A percentile compares a stretch with the other conserved stretches of the same genome.
phyloP scores from a whole-genome alignment of 2,888 invertebrate species.

The Taphrorychus bicolor region DNA sequence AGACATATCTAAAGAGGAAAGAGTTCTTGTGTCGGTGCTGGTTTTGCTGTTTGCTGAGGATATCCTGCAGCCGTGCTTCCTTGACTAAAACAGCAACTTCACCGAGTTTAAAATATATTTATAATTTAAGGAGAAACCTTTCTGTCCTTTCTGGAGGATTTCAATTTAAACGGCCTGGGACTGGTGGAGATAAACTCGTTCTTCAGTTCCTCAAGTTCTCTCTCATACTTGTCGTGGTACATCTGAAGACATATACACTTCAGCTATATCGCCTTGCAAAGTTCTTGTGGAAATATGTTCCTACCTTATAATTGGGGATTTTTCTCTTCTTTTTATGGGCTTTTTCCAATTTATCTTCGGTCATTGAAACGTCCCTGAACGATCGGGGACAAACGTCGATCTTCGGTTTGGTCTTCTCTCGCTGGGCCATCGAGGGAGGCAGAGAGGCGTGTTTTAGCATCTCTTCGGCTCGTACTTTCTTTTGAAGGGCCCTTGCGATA shows the following conservation, averaged over 20 bases:
- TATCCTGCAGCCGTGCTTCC: slow-evolving; percentile 42
- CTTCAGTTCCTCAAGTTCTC: slow-evolving; percentile 55
- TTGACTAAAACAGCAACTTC: no score
- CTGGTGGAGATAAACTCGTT: slow-evolving; percentile 59
- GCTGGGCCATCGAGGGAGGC: slow-evolving; percentile 73
- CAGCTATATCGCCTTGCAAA: background rate
- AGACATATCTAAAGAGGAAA: slow-evolving; percentile 58
- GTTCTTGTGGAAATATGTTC: no score
- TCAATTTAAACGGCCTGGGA: slow-evolving; percentile 60
- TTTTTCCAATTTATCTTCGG: slow-evolving; percentile 42
- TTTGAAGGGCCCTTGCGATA: slow-evolving; percentile 71
- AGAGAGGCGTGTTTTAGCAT: slow-evolving; percentile 70
- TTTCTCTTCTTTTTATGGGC: slow-evolving; percentile 43
- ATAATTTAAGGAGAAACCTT: slow-evolving; percentile 10
- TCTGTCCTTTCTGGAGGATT: slow-evolving; percentile 56
- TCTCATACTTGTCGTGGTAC: slow-evolving; percentile 57
- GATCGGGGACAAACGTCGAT: slow-evolving; percentile 56
- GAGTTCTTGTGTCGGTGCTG: slow-evolving; percentile 51
- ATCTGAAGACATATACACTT: slow-evolving; percentile 47
- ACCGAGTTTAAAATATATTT: no score
- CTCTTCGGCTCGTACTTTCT: slow-evolving; percentile 74
- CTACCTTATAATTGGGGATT: slow-evolving; percentile 50
- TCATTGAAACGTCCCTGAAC: slow-evolving; percentile 47
- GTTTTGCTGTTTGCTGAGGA: slow-evolving; percentile 53
- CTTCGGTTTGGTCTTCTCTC: slow-evolving; percentile 61